phyloP scores from a whole-genome alignment of 2,113 vertebrate species.

The Baryphthengus martii region DNA sequence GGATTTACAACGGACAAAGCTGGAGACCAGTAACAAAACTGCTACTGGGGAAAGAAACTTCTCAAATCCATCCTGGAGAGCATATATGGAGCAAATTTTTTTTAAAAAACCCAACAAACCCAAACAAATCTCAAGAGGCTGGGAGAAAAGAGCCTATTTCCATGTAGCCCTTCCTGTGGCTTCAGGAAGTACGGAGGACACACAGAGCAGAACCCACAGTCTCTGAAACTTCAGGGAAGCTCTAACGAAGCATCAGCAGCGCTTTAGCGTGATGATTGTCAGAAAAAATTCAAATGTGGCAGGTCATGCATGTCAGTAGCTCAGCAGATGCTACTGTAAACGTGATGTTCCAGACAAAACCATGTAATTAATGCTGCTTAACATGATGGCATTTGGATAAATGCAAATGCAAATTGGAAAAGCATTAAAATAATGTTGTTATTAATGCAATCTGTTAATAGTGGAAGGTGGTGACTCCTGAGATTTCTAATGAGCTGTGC shows the following conservation, averaged over 20 bases:
- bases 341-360: neutral
- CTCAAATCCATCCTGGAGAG: neutral
- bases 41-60: neutral
- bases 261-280: neutral
- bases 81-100: accelerated
- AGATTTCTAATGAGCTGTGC: neutral
- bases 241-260: neutral
- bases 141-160: neutral
- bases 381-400: constrained; percentile 5
- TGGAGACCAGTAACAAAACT: neutral
- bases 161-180: neutral
- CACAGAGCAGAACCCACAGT: neutral
- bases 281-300: neutral
- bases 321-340: neutral
- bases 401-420: constrained; percentile 44
- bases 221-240: neutral
- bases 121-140: neutral
- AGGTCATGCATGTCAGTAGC: neutral
- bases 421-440: neutral
- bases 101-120: neutral
- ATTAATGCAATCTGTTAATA: constrained; percentile 24
- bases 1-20: neutral
- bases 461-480: neutral
- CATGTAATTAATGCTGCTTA: constrained; percentile 3
- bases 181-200: neutral